phyloP scores from a whole-genome alignment of 2,113 vertebrate genomes.

The Danionella cerebrum region DNA sequence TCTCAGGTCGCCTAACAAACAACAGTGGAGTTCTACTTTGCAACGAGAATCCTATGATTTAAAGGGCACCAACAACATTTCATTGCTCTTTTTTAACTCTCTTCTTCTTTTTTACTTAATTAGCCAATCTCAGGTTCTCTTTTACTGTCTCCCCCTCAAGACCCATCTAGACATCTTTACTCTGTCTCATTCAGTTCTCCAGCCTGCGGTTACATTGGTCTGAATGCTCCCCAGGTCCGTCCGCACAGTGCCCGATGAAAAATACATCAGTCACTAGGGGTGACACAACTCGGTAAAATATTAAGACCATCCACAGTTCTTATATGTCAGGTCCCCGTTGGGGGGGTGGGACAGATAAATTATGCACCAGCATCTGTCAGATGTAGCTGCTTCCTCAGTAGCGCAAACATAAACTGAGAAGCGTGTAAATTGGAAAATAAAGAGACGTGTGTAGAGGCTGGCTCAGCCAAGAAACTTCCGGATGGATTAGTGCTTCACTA shows the following conservation, averaged over 20 bases:
- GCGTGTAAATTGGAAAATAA: conserved; percentile 27
- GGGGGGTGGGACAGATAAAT: conserved; percentile 30
- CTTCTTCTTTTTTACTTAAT: conserved; percentile 1
- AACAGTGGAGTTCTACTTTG: not conserved
- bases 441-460: conserved; percentile 11
- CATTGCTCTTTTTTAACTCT: not conserved
- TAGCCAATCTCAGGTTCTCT: not conserved
- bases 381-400: conserved; percentile 32
- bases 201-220: conserved; percentile 4
- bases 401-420: conserved; percentile 23
- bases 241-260: conserved; percentile 41
- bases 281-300: conserved; percentile 48
- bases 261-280: conserved; percentile 45
- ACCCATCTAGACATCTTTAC: conserved; percentile 16
- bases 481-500: conserved; percentile 10
- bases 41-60: not conserved
- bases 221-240: conserved; percentile 10
- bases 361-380: conserved; percentile 43
- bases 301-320: conserved; percentile 47
- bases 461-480: conserved; percentile 9
- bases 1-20: not conserved
- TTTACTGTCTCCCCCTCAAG: not conserved
- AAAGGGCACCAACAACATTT: not conserved
- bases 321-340: conserved; percentile 39
- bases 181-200: not conserved